phyloP scores from a whole-genome alignment of 2,113 vertebrate genomes.

The Otolemur garnettii region DNA sequence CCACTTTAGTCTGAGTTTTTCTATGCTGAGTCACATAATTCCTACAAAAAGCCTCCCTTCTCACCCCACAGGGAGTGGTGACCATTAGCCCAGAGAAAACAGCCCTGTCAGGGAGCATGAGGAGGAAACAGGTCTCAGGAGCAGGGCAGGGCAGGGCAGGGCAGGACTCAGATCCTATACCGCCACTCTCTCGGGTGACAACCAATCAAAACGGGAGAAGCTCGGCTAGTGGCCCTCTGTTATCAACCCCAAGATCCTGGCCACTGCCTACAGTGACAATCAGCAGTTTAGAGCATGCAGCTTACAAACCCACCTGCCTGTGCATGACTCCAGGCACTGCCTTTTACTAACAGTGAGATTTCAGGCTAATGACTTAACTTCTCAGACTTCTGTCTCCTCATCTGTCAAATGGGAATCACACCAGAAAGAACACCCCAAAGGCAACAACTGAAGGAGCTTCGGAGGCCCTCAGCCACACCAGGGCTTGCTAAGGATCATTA shows the following conservation, averaged over 20 bases:
- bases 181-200: too few species aligned
- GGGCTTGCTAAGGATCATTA: background rate
- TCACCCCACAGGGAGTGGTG: background rate
- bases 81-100: background rate
- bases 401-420: background rate
- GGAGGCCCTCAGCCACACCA: background rate
- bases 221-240: background rate
- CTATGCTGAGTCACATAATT: background rate
- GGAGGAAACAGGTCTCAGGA: background rate
- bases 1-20: background rate
- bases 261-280: background rate
- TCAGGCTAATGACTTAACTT: background rate
- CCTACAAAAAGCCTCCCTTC: background rate
- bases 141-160: too few species aligned
- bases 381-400: background rate
- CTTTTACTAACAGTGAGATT: background rate
- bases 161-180: rapidly evolving
- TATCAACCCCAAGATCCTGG: too few species aligned
- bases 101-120: background rate
- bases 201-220: background rate
- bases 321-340: background rate
- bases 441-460: background rate
- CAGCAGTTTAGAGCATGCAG: too few species aligned
- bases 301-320: background rate
- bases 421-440: background rate